Evolutionary conservation across 2,113 vertebrate genomes (phyloP).

Genomic region (Poecilia latipinna): DNA sequence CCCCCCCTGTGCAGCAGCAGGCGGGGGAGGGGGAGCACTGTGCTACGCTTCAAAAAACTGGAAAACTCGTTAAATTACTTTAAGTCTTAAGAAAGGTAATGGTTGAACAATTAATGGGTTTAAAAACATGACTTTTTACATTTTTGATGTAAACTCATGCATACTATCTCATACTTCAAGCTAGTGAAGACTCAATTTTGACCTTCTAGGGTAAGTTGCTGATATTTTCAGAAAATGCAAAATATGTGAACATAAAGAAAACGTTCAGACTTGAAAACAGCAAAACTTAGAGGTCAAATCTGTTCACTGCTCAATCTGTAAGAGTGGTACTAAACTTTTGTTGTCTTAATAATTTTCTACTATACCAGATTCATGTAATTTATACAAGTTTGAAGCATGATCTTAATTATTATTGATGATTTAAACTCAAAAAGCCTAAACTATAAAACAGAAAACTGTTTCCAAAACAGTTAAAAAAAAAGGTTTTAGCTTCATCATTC

Average conservation of each 20-base stretch:
- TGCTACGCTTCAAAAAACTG: background rate
- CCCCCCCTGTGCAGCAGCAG: background rate
- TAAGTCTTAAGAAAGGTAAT: background rate
- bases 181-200: conserved; percentile 25
- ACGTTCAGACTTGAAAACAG: conserved; percentile 12
- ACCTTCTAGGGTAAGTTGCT: conserved; percentile 47
- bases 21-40: background rate
- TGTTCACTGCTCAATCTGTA: background rate
- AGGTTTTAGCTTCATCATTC: background rate
- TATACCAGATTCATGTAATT: background rate
- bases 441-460: background rate
- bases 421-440: background rate
- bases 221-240: conserved; percentile 42
- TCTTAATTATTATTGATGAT: background rate
- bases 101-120: background rate
- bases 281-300: background rate
- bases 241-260: background rate
- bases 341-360: background rate
- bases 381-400: background rate
- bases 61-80: background rate
- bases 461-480: background rate
- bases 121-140: background rate
- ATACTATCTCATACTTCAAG: background rate
- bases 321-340: background rate
- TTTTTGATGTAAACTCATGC: background rate